phyloP scores from a whole-genome alignment of 2,888 invertebrate genomes.

The Actias luna region DNA sequence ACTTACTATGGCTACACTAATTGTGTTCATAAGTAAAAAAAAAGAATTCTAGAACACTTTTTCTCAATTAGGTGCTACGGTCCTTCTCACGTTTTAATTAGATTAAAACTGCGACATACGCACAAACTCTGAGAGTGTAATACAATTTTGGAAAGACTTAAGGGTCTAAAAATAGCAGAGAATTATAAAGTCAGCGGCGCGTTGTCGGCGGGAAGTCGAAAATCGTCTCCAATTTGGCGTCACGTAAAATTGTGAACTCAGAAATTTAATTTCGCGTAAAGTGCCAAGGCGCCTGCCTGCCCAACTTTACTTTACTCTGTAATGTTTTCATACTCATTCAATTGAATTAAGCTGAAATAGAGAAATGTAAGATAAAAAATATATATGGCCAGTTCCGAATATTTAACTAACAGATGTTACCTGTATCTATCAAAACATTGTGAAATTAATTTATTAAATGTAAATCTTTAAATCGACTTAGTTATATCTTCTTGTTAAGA shows the following conservation, averaged over 20 bases:
- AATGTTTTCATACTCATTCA: conserved; percentile 8
- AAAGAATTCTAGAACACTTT: too few species aligned
- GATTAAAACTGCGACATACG: not conserved
- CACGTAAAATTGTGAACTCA: conserved; percentile 15
- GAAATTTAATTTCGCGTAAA: conserved; percentile 26
- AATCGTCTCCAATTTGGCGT: conserved; percentile 18
- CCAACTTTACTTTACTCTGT: not conserved
- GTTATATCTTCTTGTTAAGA: too few species aligned
- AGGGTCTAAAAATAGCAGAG: conserved; percentile 14
- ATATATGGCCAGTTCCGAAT: not conserved
- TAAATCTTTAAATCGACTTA: too few species aligned
- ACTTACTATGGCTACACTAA: too few species aligned
- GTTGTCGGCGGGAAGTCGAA: conserved; percentile 18
- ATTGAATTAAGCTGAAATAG: not conserved
- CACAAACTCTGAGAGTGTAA: not conserved
- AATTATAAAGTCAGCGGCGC: conserved; percentile 3
- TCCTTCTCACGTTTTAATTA: not conserved
- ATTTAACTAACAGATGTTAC: too few species aligned
- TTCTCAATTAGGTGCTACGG: too few species aligned
- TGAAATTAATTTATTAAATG: too few species aligned
- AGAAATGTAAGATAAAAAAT: not conserved
- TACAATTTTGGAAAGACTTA: not conserved
- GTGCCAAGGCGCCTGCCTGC: conserved; percentile 17
- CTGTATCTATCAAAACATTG: too few species aligned
- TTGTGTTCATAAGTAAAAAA: too few species aligned